Conservation (phyloP, 2,113 vertebrate genomes). For the Thamnophis sirtalis region DNA sequence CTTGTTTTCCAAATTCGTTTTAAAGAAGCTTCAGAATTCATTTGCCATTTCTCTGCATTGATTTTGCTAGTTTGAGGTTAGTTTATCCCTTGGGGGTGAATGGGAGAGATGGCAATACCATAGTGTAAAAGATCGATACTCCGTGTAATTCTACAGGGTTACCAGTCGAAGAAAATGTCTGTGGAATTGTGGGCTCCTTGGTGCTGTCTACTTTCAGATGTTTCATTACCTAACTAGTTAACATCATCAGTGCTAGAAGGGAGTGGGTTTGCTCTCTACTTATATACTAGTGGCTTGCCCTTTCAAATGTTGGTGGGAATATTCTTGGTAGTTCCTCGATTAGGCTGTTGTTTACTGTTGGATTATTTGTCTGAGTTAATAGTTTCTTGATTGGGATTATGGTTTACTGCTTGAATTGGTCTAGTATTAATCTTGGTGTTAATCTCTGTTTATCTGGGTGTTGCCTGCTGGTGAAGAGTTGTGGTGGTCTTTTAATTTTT, state of each 20-base stretch:
- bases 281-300: background rate
- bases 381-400: background rate
- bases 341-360: background rate
- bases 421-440: background rate
- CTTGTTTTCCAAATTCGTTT: background rate
- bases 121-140: background rate
- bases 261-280: background rate
- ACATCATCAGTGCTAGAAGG: background rate
- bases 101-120: background rate
- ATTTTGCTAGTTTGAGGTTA: background rate
- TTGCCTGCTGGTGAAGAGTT: background rate
- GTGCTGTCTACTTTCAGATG: background rate
- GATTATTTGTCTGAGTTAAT: background rate
- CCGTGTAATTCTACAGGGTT: background rate
- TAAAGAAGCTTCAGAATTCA: background rate
- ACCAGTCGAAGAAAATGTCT: background rate
- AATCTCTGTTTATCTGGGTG: background rate
- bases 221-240: background rate
- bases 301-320: background rate
- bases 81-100: background rate
- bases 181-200: background rate
- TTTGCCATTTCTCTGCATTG: background rate
- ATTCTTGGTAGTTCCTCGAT: background rate
- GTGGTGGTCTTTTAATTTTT: background rate
- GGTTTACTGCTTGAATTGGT: background rate